A percentile compares a stretch with the other conserved stretches of the same genome.
Conservation (phyloP, 2,888 invertebrate species). For the Glaucopsyche alexis region DNA sequence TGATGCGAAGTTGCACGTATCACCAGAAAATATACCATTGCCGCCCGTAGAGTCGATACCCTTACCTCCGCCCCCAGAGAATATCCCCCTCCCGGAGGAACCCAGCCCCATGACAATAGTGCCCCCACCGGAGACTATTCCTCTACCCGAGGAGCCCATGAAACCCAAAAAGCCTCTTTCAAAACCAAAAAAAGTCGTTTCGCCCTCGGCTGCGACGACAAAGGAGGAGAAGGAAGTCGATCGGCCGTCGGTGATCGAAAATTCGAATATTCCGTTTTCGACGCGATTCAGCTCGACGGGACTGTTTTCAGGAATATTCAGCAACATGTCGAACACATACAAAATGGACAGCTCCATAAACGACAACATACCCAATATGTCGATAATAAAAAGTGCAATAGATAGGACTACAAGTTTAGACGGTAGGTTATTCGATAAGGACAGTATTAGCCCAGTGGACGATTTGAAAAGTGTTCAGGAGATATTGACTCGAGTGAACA, state of each 20-base stretch:
- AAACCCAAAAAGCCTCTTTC: slow-evolving; percentile 41
- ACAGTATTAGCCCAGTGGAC: slow-evolving; percentile 62
- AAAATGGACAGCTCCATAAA: slow-evolving; percentile 57
- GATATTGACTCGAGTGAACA: slow-evolving; percentile 74
- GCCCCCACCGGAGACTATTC: slow-evolving; percentile 64
- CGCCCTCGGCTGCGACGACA: slow-evolving; percentile 31
- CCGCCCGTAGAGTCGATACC: slow-evolving; percentile 73
- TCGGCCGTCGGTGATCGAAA: slow-evolving; percentile 57
- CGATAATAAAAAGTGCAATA: slow-evolving; percentile 75
- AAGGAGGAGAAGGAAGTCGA: slow-evolving; percentile 47
- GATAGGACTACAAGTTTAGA: slow-evolving; percentile 75
- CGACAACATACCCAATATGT: slow-evolving; percentile 70
- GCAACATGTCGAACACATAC: slow-evolving; percentile 62
- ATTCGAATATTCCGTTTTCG: slow-evolving; percentile 54
- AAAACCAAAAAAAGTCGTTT: slow-evolving; percentile 45
- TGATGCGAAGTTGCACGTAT: slow-evolving; percentile 56
- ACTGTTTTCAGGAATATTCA: slow-evolving; percentile 71
- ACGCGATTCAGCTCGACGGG: slow-evolving; percentile 67
- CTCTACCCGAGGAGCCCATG: slow-evolving; percentile 65
- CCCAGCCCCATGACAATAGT: slow-evolving; percentile 56
- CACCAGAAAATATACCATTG: slow-evolving; percentile 66
- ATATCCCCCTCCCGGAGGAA: slow-evolving; percentile 66
- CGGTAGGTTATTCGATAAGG: slow-evolving; percentile 67
- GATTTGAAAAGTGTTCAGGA: slow-evolving; percentile 73
- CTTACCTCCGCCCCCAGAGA: slow-evolving; percentile 64